These are phyloP conservation scores for Zaprionus ghesquierei DNA, from an alignment of 1,140 invertebrate genomes.

Conservation along the genomic window DNA sequence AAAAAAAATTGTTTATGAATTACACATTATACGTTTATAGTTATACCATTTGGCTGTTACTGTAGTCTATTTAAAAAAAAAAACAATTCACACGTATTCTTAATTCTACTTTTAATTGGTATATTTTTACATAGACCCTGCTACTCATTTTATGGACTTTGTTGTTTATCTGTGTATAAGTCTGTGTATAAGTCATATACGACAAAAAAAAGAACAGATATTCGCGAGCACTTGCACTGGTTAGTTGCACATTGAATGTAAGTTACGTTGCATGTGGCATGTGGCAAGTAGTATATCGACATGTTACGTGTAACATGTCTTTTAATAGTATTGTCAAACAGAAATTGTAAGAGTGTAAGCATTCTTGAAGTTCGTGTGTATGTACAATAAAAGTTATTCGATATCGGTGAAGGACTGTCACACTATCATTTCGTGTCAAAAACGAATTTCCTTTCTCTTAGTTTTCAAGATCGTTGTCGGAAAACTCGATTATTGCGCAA, in stretches of 20 bases:
- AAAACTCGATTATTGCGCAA: background rate
- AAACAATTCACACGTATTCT: slow-evolving; percentile 37
- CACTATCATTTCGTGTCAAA: background rate
- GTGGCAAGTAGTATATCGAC: background rate
- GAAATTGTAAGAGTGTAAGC: slow-evolving; percentile 23
- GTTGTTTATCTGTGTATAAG: background rate
- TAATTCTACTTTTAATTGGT: slow-evolving; percentile 43
- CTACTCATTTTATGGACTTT: slow-evolving; percentile 68
- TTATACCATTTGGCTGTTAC: slow-evolving; percentile 3
- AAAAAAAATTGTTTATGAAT: background rate
- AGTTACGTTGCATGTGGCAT: slow-evolving; percentile 16
- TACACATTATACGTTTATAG: background rate
- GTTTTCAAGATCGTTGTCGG: background rate
- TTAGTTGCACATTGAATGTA: slow-evolving; percentile 34
- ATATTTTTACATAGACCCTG: slow-evolving; percentile 49
- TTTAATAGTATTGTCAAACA: slow-evolving; percentile 37
- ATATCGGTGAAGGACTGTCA: background rate
- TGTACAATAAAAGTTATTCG: background rate
- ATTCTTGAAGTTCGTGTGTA: background rate
- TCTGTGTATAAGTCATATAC: background rate
- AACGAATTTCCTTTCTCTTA: no score
- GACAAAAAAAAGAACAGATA: slow-evolving; percentile 2
- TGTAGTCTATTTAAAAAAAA: slow-evolving; percentile 55
- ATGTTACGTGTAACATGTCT: slow-evolving; percentile 6
- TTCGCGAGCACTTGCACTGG: slow-evolving; percentile 8